Evolutionary conservation across 2,113 vertebrate species (phyloP).

Genomic region (Oxygymnocypris stewartii): DNA sequence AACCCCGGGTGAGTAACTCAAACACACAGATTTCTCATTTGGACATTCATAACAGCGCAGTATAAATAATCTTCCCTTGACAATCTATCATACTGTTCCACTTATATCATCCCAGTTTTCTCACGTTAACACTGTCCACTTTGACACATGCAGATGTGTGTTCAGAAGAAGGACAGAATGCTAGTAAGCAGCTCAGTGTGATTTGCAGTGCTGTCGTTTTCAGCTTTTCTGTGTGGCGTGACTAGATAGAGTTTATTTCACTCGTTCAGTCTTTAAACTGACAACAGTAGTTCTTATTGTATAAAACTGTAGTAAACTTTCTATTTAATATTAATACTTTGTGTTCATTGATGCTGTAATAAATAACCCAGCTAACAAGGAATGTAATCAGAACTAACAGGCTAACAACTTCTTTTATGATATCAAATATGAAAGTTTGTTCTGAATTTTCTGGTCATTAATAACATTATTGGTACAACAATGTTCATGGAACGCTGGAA

Average conservation of each 20-base stretch:
- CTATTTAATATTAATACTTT: background rate
- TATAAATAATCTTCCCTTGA: background rate
- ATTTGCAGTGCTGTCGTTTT: constrained; percentile 10
- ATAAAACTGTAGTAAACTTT: background rate
- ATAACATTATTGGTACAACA: too few relatives aligned
- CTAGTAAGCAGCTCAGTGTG: constrained; percentile 82
- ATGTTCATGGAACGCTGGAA: too few relatives aligned
- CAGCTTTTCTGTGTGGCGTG: constrained; percentile 10
- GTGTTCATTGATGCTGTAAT: background rate
- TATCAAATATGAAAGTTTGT: too few relatives aligned
- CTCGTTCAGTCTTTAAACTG: background rate
- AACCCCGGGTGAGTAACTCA: constrained; percentile 88
- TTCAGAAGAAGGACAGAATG: constrained; percentile 91
- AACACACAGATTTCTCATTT: background rate
- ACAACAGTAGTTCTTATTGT: background rate
- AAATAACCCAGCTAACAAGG: background rate
- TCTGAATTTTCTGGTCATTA: too few relatives aligned
- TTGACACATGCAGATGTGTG: constrained; percentile 80
- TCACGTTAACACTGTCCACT: background rate
- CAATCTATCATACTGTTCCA: background rate
- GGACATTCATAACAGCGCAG: background rate
- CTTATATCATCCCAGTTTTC: background rate
- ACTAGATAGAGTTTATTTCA: background rate
- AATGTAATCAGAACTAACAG: background rate
- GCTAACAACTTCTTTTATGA: background rate